Conservation (phyloP, 2,888 invertebrate genomes). For the Idaea biselata region DNA sequence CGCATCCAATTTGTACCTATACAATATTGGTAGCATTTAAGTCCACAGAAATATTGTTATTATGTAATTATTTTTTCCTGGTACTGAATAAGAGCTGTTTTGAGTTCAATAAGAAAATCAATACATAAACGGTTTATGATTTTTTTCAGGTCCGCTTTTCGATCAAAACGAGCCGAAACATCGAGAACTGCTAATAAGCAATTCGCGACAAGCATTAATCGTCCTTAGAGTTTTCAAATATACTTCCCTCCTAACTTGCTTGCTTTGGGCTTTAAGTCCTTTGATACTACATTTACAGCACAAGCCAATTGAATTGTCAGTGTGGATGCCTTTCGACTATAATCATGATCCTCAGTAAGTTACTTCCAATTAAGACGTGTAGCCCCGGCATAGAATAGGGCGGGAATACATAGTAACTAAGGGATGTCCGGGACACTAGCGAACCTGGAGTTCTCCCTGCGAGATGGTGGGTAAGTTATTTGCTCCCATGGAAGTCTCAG, state of each 20-base stretch:
- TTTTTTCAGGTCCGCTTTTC: slow-evolving; percentile 39
- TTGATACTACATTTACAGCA: slow-evolving; percentile 43
- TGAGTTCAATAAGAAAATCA: too few species aligned
- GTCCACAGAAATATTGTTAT: too few species aligned
- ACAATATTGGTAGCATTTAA: too few species aligned
- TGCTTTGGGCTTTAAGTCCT: slow-evolving; percentile 51
- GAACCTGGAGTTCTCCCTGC: too few species aligned
- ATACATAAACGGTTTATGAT: not conserved
- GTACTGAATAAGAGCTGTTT: too few species aligned
- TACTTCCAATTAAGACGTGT: slow-evolving; percentile 8
- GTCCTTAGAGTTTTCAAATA: slow-evolving; percentile 41
- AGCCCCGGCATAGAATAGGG: too few species aligned
- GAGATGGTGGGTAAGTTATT: too few species aligned
- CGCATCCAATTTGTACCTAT: too few species aligned
- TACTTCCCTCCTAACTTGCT: slow-evolving; percentile 42
- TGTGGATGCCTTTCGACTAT: slow-evolving; percentile 57
- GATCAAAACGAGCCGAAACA: slow-evolving; percentile 46
- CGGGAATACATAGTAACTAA: slow-evolving; percentile 4
- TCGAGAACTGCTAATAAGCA: slow-evolving; percentile 32
- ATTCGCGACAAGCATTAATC: slow-evolving; percentile 33
- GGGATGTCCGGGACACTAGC: too few species aligned
- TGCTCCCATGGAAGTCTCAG: too few species aligned
- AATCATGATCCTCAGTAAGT: slow-evolving; percentile 47
- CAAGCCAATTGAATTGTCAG: slow-evolving; percentile 46
- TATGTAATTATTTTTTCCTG: too few species aligned